Conservation (phyloP, 2,888 invertebrate species). For the Anarsia innoxiella region DNA sequence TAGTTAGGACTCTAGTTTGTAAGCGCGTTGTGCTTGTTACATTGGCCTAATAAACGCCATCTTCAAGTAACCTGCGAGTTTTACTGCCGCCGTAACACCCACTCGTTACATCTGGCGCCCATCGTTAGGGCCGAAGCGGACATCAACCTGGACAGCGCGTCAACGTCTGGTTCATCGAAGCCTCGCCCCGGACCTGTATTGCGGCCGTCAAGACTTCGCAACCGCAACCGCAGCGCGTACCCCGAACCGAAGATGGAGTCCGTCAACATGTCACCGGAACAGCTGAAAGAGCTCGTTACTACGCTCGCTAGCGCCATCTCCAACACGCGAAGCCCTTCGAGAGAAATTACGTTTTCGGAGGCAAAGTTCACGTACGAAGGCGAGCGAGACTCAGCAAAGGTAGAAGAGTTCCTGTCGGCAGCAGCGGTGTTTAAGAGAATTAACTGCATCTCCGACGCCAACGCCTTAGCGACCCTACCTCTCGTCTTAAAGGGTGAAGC, state of each 20-base stretch:
- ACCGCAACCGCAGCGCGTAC: background rate
- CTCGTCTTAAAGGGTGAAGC: conserved; percentile 17
- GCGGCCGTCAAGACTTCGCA: background rate
- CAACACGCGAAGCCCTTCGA: background rate
- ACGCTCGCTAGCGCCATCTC: background rate
- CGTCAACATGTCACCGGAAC: background rate
- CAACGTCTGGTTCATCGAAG: too few species aligned
- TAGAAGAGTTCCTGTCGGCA: background rate
- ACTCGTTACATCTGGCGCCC: background rate
- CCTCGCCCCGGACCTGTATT: background rate
- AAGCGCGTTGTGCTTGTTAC: too few species aligned
- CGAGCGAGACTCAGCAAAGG: background rate
- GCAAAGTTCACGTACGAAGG: background rate
- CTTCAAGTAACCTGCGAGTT: background rate
- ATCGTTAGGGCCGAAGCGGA: background rate
- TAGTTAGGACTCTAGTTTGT: too few species aligned
- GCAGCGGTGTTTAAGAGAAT: background rate
- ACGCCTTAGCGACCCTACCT: conserved; percentile 16
- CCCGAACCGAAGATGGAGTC: background rate
- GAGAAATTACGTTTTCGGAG: background rate
- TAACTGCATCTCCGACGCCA: conserved; percentile 15
- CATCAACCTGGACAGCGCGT: background rate
- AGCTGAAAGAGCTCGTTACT: background rate
- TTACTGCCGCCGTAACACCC: background rate
- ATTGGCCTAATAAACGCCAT: background rate